Base-by-base conservation (phyloP, 1,140 invertebrate genomes). In the Microplitis demolitor region DNA sequence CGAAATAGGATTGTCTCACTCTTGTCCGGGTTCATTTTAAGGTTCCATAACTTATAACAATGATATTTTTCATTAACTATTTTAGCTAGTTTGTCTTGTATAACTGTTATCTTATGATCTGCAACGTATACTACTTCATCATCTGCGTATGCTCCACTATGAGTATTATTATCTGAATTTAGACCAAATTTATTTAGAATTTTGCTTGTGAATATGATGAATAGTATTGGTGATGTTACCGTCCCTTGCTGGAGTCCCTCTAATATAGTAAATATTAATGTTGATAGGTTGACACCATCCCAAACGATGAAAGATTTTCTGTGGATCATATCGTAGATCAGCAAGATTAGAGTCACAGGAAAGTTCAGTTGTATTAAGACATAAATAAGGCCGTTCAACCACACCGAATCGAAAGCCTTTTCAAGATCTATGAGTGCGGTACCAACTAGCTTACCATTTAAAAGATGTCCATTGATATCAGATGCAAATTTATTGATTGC, bases 381-480 rank as follows among this genome's bases (percentile, higher is more conserved):
- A 37, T 64, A 67, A 0, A 80, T 51, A 1, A 80, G 16, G 3
- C 76, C 78, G n/a, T 72, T 56, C 14, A 51, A 4, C 66, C 66
- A 67, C 0, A 67, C 66, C 0, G 66, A 67, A 4, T 67, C 66
- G 33, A 67, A 67, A 3, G 66, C 66, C 53, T 67, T 67, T 53
- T 67, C 66, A 0, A 67, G 31, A 31, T 67, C 66, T 31, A 67
- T 11, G 4, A 67, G 50, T 6, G 69, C 8, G n/a, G 69, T 63
- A n/a, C 45, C 51, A n/a, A 67, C 33, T 9, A 24, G 16, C 4
- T 14, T 14, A 54, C 63, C 37, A 0, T 51, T 31, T 16, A 50
- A 39, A 3, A 66, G 45, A 24, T 66, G 31, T n/a, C 24, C 9
- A 33, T 66, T 66, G 6, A 66, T 33, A 6, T 66, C 63, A 0